Evolutionary conservation across 30 jellyfish, hydroid and myxozoan genomes (phyloP), one percentile per base, ranked within the genome.

Genomic region (Cassiopea andromeda): DNA sequence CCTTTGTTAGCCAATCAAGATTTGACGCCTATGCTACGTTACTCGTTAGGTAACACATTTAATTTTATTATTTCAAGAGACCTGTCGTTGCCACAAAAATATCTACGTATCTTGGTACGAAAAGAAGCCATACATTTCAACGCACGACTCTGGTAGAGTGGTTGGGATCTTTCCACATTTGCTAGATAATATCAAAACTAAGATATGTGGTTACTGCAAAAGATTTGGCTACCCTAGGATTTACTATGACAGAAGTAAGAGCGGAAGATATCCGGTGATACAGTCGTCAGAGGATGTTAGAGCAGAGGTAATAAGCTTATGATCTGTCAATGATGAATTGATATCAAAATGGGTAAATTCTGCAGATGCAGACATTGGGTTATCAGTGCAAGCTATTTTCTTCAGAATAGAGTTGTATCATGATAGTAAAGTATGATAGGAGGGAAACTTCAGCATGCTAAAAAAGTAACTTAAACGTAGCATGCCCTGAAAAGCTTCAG

Each of bases 61-160:
- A 9, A 4, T 13, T 7, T 58, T 80, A 12, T 60, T 58, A 17
- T 57, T 64, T 80, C 13, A 60, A 92, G 97, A 86, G 15, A 85
- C 97, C n/a, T 92, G 97, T 54, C 87, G 84, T 13, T 91, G 94
- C 79, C 83, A 87, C 16, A 43, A 45, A 43, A 80, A 59, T 46
- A 80, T 92, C 49, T 92, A 92, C 58, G 73, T 88, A 6, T 82
- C 97, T 2, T 92, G 97, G 97, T 92, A 17, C 73, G 89, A 85
- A 49, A 70, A 72, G 18, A 81, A 89, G 69, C 94, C 94, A 1
- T 91, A 77, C 71, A 75, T 83, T n/a, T 15, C 46, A 10, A 14
- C 59, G 2, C 57, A 73, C 47, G 64, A 45, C 2, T 75, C 69
- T 2, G 46, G 27, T n/a, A 69, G 18, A 44, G 47, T 75, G 72